Evolutionary conservation across 2,888 invertebrate species (phyloP).

Genomic region (Rutpela maculata): DNA sequence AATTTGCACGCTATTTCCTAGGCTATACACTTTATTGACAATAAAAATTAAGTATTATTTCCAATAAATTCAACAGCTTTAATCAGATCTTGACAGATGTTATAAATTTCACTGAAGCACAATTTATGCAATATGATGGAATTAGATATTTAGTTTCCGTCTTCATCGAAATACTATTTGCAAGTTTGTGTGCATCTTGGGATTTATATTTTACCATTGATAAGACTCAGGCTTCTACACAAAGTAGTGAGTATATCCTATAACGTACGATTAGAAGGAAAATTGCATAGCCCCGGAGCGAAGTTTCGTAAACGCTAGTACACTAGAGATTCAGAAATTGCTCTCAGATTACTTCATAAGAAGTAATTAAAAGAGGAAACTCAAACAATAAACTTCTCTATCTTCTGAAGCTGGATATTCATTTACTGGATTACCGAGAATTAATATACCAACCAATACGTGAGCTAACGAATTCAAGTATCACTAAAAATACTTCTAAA

Average conservation of each 20-base stretch:
- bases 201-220: constrained; percentile 48
- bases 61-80: too few species aligned
- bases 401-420: constrained; percentile 27
- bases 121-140: constrained; percentile 21
- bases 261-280: constrained; percentile 46
- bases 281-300: constrained; percentile 40
- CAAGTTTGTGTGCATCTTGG: constrained; percentile 46
- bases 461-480: neutral
- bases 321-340: constrained; percentile 37
- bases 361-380: constrained; percentile 47
- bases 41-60: too few species aligned
- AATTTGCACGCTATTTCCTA: too few species aligned
- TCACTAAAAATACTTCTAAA: neutral
- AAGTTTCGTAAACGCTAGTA: constrained; percentile 30
- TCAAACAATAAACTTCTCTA: constrained; percentile 43
- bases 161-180: constrained; percentile 3
- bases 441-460: constrained; percentile 22
- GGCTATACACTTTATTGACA: too few species aligned
- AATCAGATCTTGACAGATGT: constrained; percentile 13
- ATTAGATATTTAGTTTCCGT: constrained; percentile 18
- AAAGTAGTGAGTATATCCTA: constrained; percentile 43
- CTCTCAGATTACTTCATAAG: constrained; percentile 44
- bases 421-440: constrained; percentile 33
- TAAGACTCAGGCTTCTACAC: constrained; percentile 39
- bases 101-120: constrained; percentile 8